Conservation (phyloP, 2,113 vertebrate genomes). For the Alaudala cheleensis region DNA sequence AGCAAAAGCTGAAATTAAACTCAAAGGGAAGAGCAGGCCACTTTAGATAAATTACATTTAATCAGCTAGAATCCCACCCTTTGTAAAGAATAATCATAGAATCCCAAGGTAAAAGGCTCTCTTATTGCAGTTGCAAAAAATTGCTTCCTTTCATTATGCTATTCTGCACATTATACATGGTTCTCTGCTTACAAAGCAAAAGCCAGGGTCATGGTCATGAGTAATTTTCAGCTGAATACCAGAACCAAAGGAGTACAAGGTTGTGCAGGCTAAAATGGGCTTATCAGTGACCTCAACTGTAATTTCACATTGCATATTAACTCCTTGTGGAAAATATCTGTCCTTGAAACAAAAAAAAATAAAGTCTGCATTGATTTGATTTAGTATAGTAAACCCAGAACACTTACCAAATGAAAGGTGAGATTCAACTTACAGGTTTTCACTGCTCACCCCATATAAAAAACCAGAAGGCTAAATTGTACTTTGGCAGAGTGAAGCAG, state of each 20-base stretch:
- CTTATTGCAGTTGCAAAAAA: conserved; percentile 44
- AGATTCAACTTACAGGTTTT: not conserved
- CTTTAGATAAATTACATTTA: conserved; percentile 7
- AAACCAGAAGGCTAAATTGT: not conserved
- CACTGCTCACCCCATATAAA: not conserved
- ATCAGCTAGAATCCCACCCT: conserved; percentile 31
- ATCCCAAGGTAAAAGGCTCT: conserved; percentile 57
- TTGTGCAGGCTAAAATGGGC: conserved; percentile 12
- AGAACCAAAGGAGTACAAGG: conserved; percentile 52
- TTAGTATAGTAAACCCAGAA: not conserved
- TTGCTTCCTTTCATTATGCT: conserved; percentile 60
- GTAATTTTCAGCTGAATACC: conserved; percentile 43
- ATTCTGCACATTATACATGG: conserved; percentile 23
- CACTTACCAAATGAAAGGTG: not conserved
- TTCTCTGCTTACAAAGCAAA: conserved; percentile 68
- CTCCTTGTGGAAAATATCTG: not conserved
- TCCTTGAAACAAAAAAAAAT: not conserved
- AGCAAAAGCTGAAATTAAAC: not conserved
- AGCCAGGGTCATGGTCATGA: conserved; percentile 28
- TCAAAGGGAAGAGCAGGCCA: not conserved
- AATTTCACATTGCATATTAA: conserved; percentile 55
- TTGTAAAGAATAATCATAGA: conserved; percentile 28
- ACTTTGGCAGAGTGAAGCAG: not conserved
- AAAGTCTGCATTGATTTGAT: not conserved
- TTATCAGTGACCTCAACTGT: conserved; percentile 33